Conservation (phyloP, 2,113 vertebrate genomes). For the Sakesphorus luctuosus region DNA sequence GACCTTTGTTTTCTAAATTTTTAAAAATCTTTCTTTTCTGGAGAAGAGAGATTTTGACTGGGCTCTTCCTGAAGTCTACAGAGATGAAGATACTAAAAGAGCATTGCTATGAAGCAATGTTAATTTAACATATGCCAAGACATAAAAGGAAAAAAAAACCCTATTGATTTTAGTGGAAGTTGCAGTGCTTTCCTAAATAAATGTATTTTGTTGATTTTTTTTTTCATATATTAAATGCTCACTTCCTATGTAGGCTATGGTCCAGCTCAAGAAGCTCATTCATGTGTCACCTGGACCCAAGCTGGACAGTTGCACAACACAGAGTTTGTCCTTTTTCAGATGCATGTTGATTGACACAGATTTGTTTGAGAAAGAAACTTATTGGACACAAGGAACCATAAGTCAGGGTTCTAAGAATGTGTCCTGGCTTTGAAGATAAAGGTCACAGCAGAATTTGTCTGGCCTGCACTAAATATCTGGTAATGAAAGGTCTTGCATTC, state of each 20-base stretch:
- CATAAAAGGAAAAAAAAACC: not conserved
- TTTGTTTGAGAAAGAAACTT: not conserved
- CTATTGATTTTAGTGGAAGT: not conserved
- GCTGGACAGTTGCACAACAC: not conserved
- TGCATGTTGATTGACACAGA: not conserved
- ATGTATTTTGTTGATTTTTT: not conserved
- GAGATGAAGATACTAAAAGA: not conserved
- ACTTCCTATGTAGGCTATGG: not conserved
- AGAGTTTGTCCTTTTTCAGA: not conserved
- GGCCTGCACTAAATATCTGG: not conserved
- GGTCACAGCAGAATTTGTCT: not conserved
- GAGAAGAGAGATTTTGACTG: not conserved
- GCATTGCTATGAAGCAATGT: not conserved
- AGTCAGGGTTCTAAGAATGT: not conserved
- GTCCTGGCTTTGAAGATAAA: not conserved
- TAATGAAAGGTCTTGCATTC: not conserved
- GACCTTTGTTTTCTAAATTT: not conserved
- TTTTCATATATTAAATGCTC: not conserved
- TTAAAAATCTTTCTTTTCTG: not conserved
- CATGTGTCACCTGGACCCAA: not conserved
- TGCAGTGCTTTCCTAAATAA: not conserved
- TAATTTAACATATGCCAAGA: not conserved
- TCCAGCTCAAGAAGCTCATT: not conserved
- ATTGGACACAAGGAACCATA: not conserved
- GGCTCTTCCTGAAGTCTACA: rapidly evolving